A percentile compares a stretch with the other conserved stretches of the same genome.
phyloP scores from a whole-genome alignment of 2,113 vertebrate genomes.

The Ivindomyrus marchei region DNA sequence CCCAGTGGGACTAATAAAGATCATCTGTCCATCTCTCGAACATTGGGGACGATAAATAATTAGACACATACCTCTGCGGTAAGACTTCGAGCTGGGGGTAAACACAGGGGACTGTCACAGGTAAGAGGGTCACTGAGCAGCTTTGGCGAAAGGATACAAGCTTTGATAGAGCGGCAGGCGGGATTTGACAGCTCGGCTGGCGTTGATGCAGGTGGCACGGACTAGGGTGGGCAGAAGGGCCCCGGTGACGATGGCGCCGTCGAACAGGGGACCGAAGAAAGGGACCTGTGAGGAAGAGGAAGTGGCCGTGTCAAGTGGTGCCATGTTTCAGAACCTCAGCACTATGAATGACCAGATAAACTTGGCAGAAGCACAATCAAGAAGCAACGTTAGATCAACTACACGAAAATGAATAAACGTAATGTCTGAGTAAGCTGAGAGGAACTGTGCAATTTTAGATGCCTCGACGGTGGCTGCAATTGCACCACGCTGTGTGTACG shows the following conservation, averaged over 20 bases:
- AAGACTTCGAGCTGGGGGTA: not conserved
- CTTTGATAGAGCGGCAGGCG: constrained; percentile 95
- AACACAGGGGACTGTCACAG: not conserved
- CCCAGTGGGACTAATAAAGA: not conserved
- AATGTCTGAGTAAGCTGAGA: not conserved
- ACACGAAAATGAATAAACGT: not conserved
- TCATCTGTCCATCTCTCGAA: not conserved
- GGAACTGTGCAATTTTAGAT: not conserved
- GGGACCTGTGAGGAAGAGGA: constrained; percentile 68
- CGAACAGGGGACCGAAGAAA: constrained; percentile 91
- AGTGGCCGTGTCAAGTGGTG: not conserved
- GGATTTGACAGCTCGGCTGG: constrained; percentile 96
- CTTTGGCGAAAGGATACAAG: constrained; percentile 86
- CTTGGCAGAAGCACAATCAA: not conserved
- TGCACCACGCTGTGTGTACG: not conserved
- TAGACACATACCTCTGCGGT: not conserved
- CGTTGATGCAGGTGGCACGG: constrained; percentile 92
- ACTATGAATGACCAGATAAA: not conserved
- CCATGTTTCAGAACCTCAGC: not conserved
- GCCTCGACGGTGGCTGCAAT: not conserved
- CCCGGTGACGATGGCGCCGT: constrained; percentile 87
- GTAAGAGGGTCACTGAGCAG: not conserved
- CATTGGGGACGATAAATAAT: not conserved
- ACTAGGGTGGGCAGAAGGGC: constrained; percentile 85
- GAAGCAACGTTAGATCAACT: not conserved